Evolutionary conservation across 2,113 vertebrate species (phyloP), one percentile per base, ranked within the genome.

Genomic region (Corythoichthys intestinalis): DNA sequence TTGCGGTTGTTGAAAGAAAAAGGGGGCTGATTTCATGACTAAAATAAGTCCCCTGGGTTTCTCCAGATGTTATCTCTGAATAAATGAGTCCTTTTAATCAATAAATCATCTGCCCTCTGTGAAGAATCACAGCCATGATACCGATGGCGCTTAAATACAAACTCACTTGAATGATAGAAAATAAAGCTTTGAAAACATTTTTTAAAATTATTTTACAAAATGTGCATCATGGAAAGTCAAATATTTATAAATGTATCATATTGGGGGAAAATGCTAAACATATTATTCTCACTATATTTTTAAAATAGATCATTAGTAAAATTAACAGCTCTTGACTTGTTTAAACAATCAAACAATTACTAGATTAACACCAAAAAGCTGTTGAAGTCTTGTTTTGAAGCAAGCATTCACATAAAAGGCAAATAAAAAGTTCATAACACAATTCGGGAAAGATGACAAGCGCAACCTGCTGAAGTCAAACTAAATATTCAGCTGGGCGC

Each of bases 81-180:
- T 87, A 88, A 86, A 85, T 81, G 47, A 88, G 75, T 85, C 66
- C 58, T 86, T 86, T 78, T 84, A 89, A 89, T 91, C 86, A 90
- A 91, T 90, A 91, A 91, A 83, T 89, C 78, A 87, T 87, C 80
- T 39, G 66, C 71, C 64, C 66, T 76, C 83, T 83, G 81, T 83
- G 81, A 86, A 77, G 76, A 80, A 47, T 41, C 65, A 68, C 73
- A 67, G 66, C 70, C 71, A 65, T 71, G 65, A 83, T 54, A 71
- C 9, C 59, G 9, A 34, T 34, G 78, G 78, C 59, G 76, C 59
- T 28, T 15, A 61, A 65, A 47, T 77, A 65, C 41, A 80, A 66
- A 34, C 41, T 59, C 44, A 47, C 61, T 73, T 10, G 39, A 28
- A 12, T 17, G 39, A 44, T 3, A 34, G 11, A 47, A 47, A 41